Evolutionary conservation across 35 echinoderm and acorn worm genomes (phyloP), one percentile per base, ranked within the genome.

Genomic region (Hemicentrotus pulcherrimus): DNA sequence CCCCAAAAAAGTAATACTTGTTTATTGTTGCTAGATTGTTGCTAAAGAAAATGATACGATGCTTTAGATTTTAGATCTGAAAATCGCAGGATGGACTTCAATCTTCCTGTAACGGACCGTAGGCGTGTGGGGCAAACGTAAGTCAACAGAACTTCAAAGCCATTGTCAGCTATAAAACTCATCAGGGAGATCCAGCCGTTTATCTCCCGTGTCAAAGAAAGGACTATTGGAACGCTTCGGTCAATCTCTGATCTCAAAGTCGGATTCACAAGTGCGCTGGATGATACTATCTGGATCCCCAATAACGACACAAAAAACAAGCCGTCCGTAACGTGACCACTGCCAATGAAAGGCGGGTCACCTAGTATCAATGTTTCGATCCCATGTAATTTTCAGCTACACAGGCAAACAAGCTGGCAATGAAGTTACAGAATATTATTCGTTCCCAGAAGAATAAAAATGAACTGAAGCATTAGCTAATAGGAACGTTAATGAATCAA

Each of bases 1-100:
- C 65, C 35, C 35, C 0, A 41, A 41, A 41, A 41, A 78, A 28
- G 7, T 78, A n/a, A 78, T 78, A 78, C 19, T 78, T 78, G 28
- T 78, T 78, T 78, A 78, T 78, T 78, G 65, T 78, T 78, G 28
- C 22, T 78, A 78, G 65, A 78, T n/a, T 78, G 65, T 78, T 78
- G 65, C 65, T 78, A 28, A 78, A 78, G 28, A 28, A 55, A 55
- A 78, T 7, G 22, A 70, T 28, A 6, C 18, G 15, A 59, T 70
- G 18, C 4, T 70, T 70, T 70, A 28, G 22, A 7, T 28, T n/a
- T 78, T 22, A 78, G 24, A 78, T 78, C 65, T 78, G 65, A 24
- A 78, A 18, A 78, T 78, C 6, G 24, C 19, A 22, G 4, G 22
- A 78, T 78, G 2, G 7, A 78, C 3, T 78, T 78, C 65, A n/a